Percentiles rank a stretch among this genome's conserved stretches.
Evolutionary conservation across 2,797 vertebrate genomes (phyloP).

Genomic region (Octomys mimax): DNA sequence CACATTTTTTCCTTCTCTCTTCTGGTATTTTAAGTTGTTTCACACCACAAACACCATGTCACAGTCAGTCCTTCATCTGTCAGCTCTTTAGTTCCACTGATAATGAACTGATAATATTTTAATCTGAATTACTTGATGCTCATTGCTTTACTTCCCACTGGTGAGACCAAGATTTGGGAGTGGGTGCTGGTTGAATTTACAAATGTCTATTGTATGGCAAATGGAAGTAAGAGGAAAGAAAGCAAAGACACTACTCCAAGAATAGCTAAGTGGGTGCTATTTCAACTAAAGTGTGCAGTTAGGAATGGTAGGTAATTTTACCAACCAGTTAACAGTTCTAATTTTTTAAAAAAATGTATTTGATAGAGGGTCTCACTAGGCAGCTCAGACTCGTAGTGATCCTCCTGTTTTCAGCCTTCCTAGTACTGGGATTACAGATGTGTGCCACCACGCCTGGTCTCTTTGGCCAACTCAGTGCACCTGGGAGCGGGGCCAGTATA

Average conservation of each 20-base stretch:
- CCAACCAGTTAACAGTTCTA: background rate
- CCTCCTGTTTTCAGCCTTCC: too few relatives aligned
- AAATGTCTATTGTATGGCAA: slow-evolving; percentile 2
- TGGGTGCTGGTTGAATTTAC: background rate
- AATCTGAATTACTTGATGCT: background rate
- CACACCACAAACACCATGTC: background rate
- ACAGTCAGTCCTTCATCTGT: background rate
- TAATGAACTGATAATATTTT: background rate
- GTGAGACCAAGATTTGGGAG: slow-evolving; percentile 34
- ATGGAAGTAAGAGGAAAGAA: slow-evolving; percentile 25
- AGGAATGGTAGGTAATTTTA: slow-evolving; percentile 33
- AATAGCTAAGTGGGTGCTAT: background rate
- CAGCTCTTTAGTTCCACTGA: background rate
- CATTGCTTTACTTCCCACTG: background rate
- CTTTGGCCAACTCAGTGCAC: too few relatives aligned
- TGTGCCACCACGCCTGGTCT: too few relatives aligned
- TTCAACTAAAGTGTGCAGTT: background rate
- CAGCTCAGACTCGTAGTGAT: too few relatives aligned
- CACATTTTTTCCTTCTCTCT: background rate
- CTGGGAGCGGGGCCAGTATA: too few relatives aligned
- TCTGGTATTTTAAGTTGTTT: slow-evolving; percentile 44
- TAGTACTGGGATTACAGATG: too few relatives aligned
- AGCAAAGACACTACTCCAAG: slow-evolving; percentile 11
- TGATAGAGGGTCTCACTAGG: too few relatives aligned
- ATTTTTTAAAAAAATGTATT: too few relatives aligned